Evolutionary conservation across 2,113 vertebrate genomes (phyloP), one percentile per base, ranked within the genome.

Genomic region (Melanotaenia duboulayi): DNA sequence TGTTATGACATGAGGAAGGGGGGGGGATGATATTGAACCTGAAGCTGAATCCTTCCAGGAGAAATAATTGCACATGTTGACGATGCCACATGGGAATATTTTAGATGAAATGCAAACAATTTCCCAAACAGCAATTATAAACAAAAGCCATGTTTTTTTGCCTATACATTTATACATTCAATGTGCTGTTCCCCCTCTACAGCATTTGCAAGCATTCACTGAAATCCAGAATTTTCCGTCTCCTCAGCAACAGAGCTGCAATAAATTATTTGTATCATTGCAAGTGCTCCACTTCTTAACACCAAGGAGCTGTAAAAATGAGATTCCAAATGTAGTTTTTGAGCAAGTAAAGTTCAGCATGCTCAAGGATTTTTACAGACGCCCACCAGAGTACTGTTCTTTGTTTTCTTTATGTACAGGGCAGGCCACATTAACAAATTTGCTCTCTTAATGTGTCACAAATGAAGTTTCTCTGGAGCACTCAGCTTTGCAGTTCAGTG

Each of bases 1-100:
- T 28, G 1, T 64, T 60, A 60, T 76, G 49, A 79, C 28, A 66
- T 2, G 24, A 13, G 63, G 66, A 65, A 70, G 40, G 51, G 63
- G 65, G 63, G 61, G 60, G 51, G 46, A 60, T 28, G 71, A 76
- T 84, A 83, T 71, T 70, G 62, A 84, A 87, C 81, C 81, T 83
- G 65, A 86, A 80, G 76, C 55, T 28, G 50, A 86, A 85, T 79
- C 76, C 68, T 84, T 88, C 82, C 76, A 37, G 14, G 80, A 78
- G 72, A 83, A 84, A 90, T 91, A 88, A 91, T 89, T 88, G 88
- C 84, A 86, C 85, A 82, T 65, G 76, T 60, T 59, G 66, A 87
- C 25, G 32, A 50, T 57, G 76, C 70, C 69, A 73, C 80, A 65
- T 22, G 17, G 66, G 60, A 16, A 87, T 32, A 79, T 80, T 76